Evolutionary conservation across 2,113 vertebrate species (phyloP).

Genomic region (Xiphophorus maculatus): DNA sequence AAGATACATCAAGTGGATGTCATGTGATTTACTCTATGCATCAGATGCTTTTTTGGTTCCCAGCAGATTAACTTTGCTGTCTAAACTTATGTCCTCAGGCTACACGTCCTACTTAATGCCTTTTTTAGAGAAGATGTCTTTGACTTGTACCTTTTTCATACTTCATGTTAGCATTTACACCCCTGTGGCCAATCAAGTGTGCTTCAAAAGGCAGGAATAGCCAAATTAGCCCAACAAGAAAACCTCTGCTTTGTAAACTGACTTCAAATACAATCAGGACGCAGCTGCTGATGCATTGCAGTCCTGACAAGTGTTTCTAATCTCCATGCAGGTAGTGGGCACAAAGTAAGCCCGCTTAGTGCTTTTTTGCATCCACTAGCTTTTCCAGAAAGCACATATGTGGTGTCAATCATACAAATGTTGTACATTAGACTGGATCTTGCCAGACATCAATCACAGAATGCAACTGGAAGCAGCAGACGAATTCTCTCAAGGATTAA

Average conservation of each 20-base stretch:
- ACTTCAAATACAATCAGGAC: slow-evolving; percentile 60
- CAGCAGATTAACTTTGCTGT: slow-evolving; percentile 38
- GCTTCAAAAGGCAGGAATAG: slow-evolving; percentile 5
- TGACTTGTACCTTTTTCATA: slow-evolving; percentile 9
- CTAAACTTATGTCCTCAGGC: slow-evolving; percentile 37
- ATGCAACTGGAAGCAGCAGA: slow-evolving; percentile 48
- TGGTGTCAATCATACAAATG: slow-evolving; percentile 71
- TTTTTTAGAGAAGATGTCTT: slow-evolving; percentile 22
- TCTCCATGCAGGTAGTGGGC: slow-evolving; percentile 40
- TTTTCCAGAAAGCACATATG: slow-evolving; percentile 46
- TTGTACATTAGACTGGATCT: slow-evolving; percentile 71
- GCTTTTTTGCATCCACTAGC: slow-evolving; percentile 39
- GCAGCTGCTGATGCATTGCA: slow-evolving; percentile 32
- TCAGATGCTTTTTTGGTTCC: slow-evolving; percentile 29
- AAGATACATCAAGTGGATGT: slow-evolving; percentile 1
- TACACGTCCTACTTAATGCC: slow-evolving; percentile 36
- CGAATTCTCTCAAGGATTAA: slow-evolving; percentile 76
- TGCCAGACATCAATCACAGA: slow-evolving; percentile 71
- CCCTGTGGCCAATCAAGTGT: slow-evolving; percentile 30
- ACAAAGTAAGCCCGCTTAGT: slow-evolving; percentile 42
- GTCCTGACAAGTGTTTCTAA: slow-evolving; percentile 58
- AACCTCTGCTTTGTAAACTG: slow-evolving; percentile 54
- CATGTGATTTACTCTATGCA: slow-evolving; percentile 22
- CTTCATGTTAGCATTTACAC: not conserved
- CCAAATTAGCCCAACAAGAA: slow-evolving; percentile 19